Percentiles rank a stretch among this genome's conserved stretches.
These are phyloP conservation scores for Limnephilus auricula DNA, from an alignment of 2,888 invertebrate genomes.

Conservation along the genomic window DNA sequence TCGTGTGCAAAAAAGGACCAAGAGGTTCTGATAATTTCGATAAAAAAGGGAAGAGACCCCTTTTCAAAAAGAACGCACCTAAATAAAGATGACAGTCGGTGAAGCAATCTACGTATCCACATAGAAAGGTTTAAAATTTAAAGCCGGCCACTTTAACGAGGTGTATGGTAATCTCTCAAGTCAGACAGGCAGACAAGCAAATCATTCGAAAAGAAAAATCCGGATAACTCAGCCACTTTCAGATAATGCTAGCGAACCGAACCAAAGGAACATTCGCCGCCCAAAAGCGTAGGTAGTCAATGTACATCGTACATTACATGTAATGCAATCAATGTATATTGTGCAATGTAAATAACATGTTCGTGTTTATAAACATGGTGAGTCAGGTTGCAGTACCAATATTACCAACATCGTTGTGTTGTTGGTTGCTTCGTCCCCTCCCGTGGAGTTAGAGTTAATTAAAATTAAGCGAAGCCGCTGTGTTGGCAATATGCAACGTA, in stretches of 20 bases:
- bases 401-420: background rate
- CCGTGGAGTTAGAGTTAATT: constrained; percentile 39
- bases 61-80: background rate
- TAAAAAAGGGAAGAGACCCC: background rate
- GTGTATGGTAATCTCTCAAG: constrained; percentile 20
- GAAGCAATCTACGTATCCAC: background rate
- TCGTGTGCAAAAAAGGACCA: background rate
- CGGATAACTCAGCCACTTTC: background rate
- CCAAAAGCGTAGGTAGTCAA: constrained; percentile 6
- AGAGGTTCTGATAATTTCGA: background rate
- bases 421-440: constrained; percentile 7
- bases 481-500: constrained; percentile 5
- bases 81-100: background rate
- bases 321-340: constrained; percentile 2
- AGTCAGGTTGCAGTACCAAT: background rate
- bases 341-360: constrained; percentile 2
- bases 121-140: constrained; percentile 4
- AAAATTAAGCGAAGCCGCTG: constrained; percentile 16
- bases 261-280: constrained; percentile 16
- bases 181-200: constrained; percentile 20
- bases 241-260: background rate
- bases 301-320: background rate
- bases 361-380: background rate
- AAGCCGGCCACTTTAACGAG: constrained; percentile 22
- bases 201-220: constrained; percentile 3